Evolutionary conservation across 2,797 vertebrate species (phyloP).

Genomic region (Sebastolobus altivelis): DNA sequence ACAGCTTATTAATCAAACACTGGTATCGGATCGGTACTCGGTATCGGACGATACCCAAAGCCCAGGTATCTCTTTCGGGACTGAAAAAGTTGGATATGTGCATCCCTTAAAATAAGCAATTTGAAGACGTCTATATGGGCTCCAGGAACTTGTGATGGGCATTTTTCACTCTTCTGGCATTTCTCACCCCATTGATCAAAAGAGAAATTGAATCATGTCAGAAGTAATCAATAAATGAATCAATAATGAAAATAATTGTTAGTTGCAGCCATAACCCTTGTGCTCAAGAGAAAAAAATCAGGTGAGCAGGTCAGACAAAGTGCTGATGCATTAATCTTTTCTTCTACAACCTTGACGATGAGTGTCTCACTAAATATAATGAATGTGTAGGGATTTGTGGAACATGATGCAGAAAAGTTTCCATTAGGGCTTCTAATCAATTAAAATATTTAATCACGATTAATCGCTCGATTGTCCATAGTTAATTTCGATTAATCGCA

Average conservation of each 20-base stretch:
- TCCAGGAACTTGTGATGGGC: neutral
- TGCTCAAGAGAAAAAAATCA: neutral
- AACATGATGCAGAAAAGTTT: neutral
- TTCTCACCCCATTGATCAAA: neutral
- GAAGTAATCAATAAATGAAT: neutral
- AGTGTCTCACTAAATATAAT: neutral
- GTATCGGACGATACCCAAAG: no score
- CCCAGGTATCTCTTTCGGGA: no score
- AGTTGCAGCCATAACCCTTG: accelerated
- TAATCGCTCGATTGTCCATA: no score
- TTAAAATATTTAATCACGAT: no score
- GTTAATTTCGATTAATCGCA: no score
- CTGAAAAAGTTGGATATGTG: no score
- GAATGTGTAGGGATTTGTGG: neutral
- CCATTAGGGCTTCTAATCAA: no score
- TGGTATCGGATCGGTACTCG: no score
- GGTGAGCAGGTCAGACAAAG: neutral
- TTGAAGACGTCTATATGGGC: no score
- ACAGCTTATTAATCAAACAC: no score
- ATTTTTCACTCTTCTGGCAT: neutral
- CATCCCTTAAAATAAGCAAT: no score
- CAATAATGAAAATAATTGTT: neutral
- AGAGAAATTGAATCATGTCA: neutral
- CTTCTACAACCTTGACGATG: neutral
- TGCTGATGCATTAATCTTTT: neutral